These are phyloP conservation scores for Gasterosteus aculeatus DNA, from an alignment of 2,113 vertebrate species.

Conservation along the genomic window DNA sequence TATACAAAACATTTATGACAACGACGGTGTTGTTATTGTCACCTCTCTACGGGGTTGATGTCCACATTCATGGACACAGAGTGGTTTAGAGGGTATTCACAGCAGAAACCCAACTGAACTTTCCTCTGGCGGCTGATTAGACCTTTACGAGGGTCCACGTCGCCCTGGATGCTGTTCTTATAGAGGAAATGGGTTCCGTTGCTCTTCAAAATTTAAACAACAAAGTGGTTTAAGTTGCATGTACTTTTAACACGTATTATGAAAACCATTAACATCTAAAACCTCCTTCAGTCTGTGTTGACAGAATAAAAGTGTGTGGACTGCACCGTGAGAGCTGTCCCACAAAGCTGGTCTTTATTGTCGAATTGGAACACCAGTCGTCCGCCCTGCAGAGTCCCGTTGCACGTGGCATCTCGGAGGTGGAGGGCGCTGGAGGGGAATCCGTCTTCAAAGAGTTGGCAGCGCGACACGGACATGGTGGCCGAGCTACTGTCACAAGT, in stretches of 20 bases:
- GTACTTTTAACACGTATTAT: no score
- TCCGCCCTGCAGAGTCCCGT: constrained; percentile 55
- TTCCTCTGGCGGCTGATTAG: constrained; percentile 47
- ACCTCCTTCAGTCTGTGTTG: not conserved
- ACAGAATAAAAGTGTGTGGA: no score
- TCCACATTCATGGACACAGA: constrained; percentile 49
- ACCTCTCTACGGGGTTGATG: constrained; percentile 74
- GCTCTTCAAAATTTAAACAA: constrained; percentile 30
- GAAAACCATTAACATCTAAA: not conserved
- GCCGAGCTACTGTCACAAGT: constrained; percentile 60
- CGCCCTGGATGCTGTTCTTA: constrained; percentile 50
- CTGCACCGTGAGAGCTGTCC: constrained; percentile 65
- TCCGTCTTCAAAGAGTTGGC: constrained; percentile 74
- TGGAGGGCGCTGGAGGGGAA: constrained; percentile 56
- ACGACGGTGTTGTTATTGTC: not conserved
- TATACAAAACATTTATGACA: not conserved
- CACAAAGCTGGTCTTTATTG: constrained; percentile 56
- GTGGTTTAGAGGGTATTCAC: constrained; percentile 52
- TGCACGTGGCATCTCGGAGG: constrained; percentile 65
- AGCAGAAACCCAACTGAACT: constrained; percentile 50
- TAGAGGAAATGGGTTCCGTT: constrained; percentile 66
- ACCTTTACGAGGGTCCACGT: constrained; percentile 27
- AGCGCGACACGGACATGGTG: constrained; percentile 69
- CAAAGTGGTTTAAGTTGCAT: not conserved
- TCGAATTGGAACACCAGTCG: constrained; percentile 69